Base-by-base conservation (phyloP, 2,888 invertebrate species). In the Chloroclystis v-ata region DNA sequence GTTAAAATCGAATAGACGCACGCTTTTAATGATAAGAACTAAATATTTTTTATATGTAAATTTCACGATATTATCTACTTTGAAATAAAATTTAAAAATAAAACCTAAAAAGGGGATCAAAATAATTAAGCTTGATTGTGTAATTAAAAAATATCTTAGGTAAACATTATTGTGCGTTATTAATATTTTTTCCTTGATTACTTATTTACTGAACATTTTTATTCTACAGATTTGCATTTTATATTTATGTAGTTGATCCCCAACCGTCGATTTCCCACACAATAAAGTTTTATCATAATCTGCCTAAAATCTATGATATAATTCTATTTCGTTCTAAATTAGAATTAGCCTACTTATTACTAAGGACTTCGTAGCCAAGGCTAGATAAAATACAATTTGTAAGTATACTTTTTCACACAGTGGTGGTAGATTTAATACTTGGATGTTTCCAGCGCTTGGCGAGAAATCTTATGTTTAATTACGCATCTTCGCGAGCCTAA, bases 401-500 rank as follows among this genome's bases (percentile, higher is more conserved):
- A 16, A 14, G 9, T n/a, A 13, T 14, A 16, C 10, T n/a, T 4
- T 9, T 4, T 1, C n/a, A 24, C 20, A n/a, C n/a, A n/a, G n/a
- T n/a, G n/a, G n/a, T n/a, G n/a, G n/a, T n/a, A n/a, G 33, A 7
- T 20, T 20, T 20, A 35, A 33, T 14, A 16, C 16, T 14, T n/a
- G 4, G 1, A 35, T n/a, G 11, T 5, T 16, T 10, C 25, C 11
- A 37, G 29, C 20, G 9, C 9, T 33, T 12, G 10, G 5, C 28
- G 32, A 37, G 11, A 28, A 33, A 38, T 20, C 11, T 13, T 26
- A 43, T 51, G 28, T 47, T n/a, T 45, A 42, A 43, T 12, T 49
- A 37, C 48, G 46, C 26, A 46, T 42, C 43, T 55, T 57, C 16
- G 57, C 59, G 30, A 59, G 47, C 11, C 59, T 35, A 20, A 59